Base-by-base conservation (phyloP, 2,113 vertebrate species). In the Hirundichthys speculiger region DNA sequence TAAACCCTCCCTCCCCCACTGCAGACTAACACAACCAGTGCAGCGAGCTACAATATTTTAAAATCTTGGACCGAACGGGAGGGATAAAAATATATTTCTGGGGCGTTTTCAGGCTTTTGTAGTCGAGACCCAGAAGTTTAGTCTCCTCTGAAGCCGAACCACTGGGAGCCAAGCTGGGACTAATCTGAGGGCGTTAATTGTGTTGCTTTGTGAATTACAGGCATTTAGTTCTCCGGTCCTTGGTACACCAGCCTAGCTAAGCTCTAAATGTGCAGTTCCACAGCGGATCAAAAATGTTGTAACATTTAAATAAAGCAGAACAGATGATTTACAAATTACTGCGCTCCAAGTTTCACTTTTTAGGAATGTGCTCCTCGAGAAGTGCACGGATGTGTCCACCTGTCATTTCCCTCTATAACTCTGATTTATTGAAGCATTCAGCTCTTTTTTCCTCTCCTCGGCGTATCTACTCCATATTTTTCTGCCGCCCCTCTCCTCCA, bases 151-250 rank as follows among this genome's bases (percentile, higher is more conserved):
- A 70, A 38, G 41, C 48, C 5, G 2, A 30, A 46, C 65, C 68
- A 19, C 21, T 2, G n/a, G 39, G 13, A 47, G 69, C 52, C 69
- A 51, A 66, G 25, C 0, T 0, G 13, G 1, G 5, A 24, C 70
- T 80, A 48, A 82, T 70, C 57, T 58, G 16, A 70, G 69, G 52
- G 71, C 24, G 57, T 73, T 70, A 75, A 71, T 70, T 56, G 63
- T 42, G 43, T 22, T 48, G 52, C 72, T 82, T 51, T 21, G 42
- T 49, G 19, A 40, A 52, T 55, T 62, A 18, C 0, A 57, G 58
- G 21, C 22, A 24, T 49, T 61, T 49, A 8, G 38, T 22, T 53
- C 18, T 59, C 21, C 2, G 40, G 45, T 45, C 43, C 45, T 39
- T 39, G 22, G 0, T 41, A 24, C 19, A 11, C 18, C 13, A 38